A percentile compares a stretch with the other conserved stretches of the same genome.
Conservation (phyloP, 2,113 vertebrate species). For the Barnardius zonarius region DNA sequence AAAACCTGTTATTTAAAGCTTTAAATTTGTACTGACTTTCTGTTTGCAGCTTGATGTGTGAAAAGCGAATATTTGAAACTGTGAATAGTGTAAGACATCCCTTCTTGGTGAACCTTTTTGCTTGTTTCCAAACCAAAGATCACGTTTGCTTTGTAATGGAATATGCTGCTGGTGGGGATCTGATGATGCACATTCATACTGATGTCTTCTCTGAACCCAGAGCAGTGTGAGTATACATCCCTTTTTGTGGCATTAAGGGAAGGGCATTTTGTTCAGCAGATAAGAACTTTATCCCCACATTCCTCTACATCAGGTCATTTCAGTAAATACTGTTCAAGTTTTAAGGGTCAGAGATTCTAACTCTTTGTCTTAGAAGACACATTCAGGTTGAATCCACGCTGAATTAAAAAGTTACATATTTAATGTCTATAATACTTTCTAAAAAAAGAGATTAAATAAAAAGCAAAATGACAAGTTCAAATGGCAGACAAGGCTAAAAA, state of each 20-base stretch:
- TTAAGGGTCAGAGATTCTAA: neutral
- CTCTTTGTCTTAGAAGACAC: neutral
- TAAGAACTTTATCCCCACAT: neutral
- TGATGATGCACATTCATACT: slow-evolving; percentile 99
- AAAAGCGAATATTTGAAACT: slow-evolving; percentile 98
- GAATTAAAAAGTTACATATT: neutral
- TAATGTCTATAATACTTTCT: neutral
- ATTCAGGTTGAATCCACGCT: neutral
- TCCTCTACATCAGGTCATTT: neutral
- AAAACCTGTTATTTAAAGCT: neutral
- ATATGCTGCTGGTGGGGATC: slow-evolving; percentile 96
- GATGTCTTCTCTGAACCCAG: slow-evolving; percentile 98
- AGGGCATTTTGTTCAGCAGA: neutral
- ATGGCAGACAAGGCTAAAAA: neutral
- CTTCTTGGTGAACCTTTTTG: slow-evolving; percentile 98
- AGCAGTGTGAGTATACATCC: slow-evolving; percentile 87
- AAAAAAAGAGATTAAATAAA: neutral
- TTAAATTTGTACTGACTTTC: neutral
- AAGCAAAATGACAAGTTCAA: neutral
- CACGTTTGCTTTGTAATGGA: slow-evolving; percentile 99
- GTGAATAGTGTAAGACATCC: slow-evolving; percentile 98
- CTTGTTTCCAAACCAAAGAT: slow-evolving; percentile 98
- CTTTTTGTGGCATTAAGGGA: neutral
- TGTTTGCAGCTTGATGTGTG: slow-evolving; percentile 92
- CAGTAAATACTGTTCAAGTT: neutral